phyloP scores from a whole-genome alignment of 2,888 invertebrate species.

The Caenorhabditis sp. region DNA sequence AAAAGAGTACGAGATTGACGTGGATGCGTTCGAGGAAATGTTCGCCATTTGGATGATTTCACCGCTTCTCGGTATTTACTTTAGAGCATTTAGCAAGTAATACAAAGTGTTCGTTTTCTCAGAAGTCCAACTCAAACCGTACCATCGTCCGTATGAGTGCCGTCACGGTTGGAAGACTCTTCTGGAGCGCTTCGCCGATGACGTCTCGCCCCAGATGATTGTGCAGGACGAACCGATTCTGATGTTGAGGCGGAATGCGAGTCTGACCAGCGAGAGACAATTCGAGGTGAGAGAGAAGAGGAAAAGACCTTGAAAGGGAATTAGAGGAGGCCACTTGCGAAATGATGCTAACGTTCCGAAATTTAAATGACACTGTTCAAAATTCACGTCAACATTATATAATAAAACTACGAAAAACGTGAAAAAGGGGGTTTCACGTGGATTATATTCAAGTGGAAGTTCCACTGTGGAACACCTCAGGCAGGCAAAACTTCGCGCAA shows the following conservation, averaged over 20 bases:
- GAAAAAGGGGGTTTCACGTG: too few species aligned
- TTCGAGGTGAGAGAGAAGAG: constrained; percentile 28
- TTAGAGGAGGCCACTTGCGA: too few species aligned
- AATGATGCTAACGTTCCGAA: too few species aligned
- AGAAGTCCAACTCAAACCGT: constrained; percentile 52
- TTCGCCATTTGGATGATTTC: constrained; percentile 57
- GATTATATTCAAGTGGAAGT: too few species aligned
- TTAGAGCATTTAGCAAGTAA: background rate
- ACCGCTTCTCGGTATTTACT: constrained; percentile 26
- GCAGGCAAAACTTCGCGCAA: too few species aligned
- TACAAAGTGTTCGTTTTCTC: background rate
- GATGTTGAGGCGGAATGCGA: constrained; percentile 48
- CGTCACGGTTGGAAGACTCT: constrained; percentile 44
- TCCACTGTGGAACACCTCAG: too few species aligned
- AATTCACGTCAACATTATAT: too few species aligned
- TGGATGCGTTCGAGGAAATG: constrained; percentile 19
- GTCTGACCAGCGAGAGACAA: constrained; percentile 31
- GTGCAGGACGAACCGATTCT: constrained; percentile 42
- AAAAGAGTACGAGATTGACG: constrained; percentile 35
- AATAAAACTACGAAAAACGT: too few species aligned
- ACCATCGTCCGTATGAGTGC: constrained; percentile 51
- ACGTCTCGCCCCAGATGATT: background rate
- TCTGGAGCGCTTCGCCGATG: constrained; percentile 25
- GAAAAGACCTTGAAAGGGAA: too few species aligned
- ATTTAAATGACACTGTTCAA: too few species aligned